Conservation (phyloP, 2,797 vertebrate genomes). For the Gallinago solitaria region DNA sequence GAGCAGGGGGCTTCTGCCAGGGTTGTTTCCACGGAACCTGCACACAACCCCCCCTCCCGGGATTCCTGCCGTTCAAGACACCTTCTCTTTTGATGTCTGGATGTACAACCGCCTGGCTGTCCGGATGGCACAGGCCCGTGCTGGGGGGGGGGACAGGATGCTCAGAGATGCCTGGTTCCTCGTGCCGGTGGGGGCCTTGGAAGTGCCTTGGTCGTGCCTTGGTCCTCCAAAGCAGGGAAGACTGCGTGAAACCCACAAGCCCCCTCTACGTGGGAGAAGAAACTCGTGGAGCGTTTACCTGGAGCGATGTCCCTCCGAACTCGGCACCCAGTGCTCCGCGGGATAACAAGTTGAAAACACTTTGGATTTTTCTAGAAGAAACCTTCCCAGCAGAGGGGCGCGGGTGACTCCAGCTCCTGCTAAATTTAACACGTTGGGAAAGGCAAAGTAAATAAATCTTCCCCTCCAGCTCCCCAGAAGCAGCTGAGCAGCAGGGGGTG, state of each 20-base stretch:
- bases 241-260: fast-evolving
- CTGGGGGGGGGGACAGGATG: fast-evolving
- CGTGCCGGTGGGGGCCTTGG: fast-evolving
- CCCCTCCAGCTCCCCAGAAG: background rate
- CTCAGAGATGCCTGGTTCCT: background rate
- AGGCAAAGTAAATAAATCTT: background rate
- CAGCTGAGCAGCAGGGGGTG: background rate
- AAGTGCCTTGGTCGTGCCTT: background rate
- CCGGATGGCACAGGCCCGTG: fast-evolving
- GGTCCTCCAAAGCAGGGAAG: background rate
- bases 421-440: background rate
- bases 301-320: background rate
- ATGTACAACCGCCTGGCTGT: fast-evolving
- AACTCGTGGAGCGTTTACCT: background rate
- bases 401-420: background rate
- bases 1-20: background rate
- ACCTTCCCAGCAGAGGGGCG: background rate
- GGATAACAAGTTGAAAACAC: background rate
- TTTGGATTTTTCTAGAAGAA: conserved; percentile 52
- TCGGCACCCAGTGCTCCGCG: background rate
- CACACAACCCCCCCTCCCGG: too few relatives aligned
- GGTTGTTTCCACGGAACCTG: background rate
- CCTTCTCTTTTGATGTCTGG: background rate
- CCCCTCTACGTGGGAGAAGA: background rate
- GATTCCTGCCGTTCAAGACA: background rate